Base-by-base conservation (phyloP, 2,797 vertebrate species). In the Falco novaeseelandiae region DNA sequence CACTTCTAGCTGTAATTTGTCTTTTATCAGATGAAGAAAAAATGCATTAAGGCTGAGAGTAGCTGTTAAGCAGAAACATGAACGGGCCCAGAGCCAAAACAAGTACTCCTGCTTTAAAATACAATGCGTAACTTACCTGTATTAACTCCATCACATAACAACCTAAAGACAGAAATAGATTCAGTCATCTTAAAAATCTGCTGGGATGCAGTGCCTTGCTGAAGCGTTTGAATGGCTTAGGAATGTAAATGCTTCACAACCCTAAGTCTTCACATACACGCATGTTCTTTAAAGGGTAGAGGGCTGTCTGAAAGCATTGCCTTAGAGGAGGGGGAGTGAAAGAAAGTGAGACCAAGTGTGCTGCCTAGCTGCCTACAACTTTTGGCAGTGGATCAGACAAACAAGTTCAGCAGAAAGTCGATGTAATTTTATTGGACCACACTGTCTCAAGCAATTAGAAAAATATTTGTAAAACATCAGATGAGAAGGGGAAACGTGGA, bases 401-500 rank as follows among this genome's bases (percentile, higher is more conserved):
- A 95, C 97, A 97, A 98, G 97, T 98, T 98, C 97, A 98, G 96
- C 97, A 95, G 97, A 97, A 98, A 98, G 98, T 95, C 94, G 95
- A 97, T 96, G 97, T 98, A 97, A 97, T 97, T 98, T 98, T 98
- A 98, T 98, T 98, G 98, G 98, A 98, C 97, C 98, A 98, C 98
- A 98, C 97, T 98, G 98, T 98, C 97, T 98, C 97, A 95, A 97
- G 97, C 98, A 98, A 98, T 98, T 98, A 98, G 98, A 98, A 98
- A 98, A 98, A 98, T 98, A 98, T 98, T 98, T 98, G 98, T 98
- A 97, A 98, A 98, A 97, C 97, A 98, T 98, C 97, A 98, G 97
- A 98, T 97, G 97, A 97, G 96, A 97, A 97, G 95, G 97, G 97
- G 96, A 96, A 98, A 97, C 69, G 65, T 93, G 96, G 97, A 98